A percentile compares a stretch with the other conserved stretches of the same genome.
phyloP scores from a whole-genome alignment of 2,888 invertebrate genomes.

The Pyrocoelia pectoralis region DNA sequence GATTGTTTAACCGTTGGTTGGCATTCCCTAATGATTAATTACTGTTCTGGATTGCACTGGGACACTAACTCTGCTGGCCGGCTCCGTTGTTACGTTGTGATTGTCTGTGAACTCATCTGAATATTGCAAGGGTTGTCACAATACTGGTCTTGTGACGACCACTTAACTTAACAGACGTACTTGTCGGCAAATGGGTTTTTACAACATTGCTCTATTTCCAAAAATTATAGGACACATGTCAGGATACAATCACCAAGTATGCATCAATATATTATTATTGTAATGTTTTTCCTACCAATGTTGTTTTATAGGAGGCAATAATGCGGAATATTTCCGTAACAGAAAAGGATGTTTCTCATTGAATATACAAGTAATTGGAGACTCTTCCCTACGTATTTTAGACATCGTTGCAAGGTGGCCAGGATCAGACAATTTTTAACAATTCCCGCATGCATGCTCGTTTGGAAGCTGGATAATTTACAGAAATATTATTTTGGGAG shows the following conservation, averaged over 20 bases:
- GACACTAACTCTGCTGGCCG: too few species aligned
- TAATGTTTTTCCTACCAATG: too few species aligned
- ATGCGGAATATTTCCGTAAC: background rate
- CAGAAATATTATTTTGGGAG: background rate
- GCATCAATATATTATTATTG: background rate
- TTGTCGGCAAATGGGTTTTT: slow-evolving; percentile 17
- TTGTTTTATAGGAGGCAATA: background rate
- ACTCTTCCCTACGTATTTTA: background rate
- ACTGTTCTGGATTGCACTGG: too few species aligned
- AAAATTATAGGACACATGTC: slow-evolving; percentile 44
- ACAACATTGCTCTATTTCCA: slow-evolving; percentile 34
- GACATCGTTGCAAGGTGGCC: slow-evolving; percentile 42
- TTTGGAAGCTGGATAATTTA: background rate
- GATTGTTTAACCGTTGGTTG: too few species aligned
- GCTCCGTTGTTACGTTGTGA: too few species aligned
- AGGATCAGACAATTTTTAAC: slow-evolving; percentile 45
- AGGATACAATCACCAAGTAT: slow-evolving; percentile 46
- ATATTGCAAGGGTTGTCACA: too few species aligned
- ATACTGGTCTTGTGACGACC: too few species aligned
- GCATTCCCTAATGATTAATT: too few species aligned
- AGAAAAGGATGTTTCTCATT: background rate
- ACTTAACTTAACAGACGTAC: too few species aligned
- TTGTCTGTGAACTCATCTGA: too few species aligned
- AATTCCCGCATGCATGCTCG: background rate
- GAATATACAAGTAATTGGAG: background rate